Conservation (phyloP, 2,113 vertebrate genomes). For the Atractosteus spatula region DNA sequence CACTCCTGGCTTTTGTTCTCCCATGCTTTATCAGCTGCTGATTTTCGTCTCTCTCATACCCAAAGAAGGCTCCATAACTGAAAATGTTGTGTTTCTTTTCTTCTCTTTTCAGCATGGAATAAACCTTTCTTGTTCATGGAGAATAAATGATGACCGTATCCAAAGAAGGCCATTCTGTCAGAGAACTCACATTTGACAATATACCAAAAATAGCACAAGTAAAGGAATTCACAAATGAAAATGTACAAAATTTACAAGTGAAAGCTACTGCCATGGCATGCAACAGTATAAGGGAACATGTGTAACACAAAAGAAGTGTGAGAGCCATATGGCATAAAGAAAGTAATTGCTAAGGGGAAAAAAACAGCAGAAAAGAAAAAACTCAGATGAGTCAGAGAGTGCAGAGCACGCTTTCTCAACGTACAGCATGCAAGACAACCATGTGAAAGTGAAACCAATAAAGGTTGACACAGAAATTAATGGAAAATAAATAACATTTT, state of each 20-base stretch:
- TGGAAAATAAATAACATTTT: neutral
- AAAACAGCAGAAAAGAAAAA: neutral
- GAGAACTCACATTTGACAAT: slow-evolving; percentile 7
- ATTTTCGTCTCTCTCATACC: too few species aligned
- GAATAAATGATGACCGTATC: neutral
- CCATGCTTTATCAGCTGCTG: too few species aligned
- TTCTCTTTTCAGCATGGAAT: too few species aligned
- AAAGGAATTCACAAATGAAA: neutral
- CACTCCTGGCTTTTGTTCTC: too few species aligned
- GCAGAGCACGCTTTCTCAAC: neutral
- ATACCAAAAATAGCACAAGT: neutral
- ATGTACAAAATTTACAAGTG: neutral
- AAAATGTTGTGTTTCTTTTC: too few species aligned
- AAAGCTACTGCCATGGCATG: neutral
- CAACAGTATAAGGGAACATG: neutral
- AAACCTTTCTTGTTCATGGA: too few species aligned
- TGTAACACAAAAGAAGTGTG: neutral
- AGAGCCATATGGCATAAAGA: neutral
- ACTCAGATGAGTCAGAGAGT: neutral
- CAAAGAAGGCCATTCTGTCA: neutral
- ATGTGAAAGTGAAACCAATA: slow-evolving; percentile 4
- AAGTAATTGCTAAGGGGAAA: too few species aligned
- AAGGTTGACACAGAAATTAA: neutral
- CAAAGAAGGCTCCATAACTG: too few species aligned
- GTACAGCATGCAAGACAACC: neutral